Percentiles rank a stretch among this genome's conserved stretches.
phyloP scores from a whole-genome alignment of 2,797 vertebrate species.

The Helarctos malayanus region DNA sequence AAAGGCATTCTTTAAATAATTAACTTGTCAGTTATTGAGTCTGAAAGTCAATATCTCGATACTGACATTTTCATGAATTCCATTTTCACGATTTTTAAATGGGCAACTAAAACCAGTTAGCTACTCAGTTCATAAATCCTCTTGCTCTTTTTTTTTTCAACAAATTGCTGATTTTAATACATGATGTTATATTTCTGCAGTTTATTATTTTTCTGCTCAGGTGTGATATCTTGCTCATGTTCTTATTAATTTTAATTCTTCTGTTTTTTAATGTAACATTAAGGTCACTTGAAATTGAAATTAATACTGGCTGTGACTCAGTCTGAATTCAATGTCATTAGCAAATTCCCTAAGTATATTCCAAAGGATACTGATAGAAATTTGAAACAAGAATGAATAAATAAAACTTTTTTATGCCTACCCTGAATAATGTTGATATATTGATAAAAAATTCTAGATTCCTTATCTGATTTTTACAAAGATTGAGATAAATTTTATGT shows the following conservation, averaged over 20 bases:
- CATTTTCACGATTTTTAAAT: neutral
- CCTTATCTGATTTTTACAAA: neutral
- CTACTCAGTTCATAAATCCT: neutral
- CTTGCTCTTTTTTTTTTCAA: neutral
- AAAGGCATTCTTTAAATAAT: neutral
- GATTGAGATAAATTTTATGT: neutral
- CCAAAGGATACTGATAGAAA: neutral
- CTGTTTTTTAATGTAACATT: neutral
- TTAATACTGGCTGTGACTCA: slow-evolving; percentile 1
- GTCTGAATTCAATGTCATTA: neutral
- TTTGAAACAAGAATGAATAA: neutral
- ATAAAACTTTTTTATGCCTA: neutral
- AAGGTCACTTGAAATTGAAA: slow-evolving; percentile 28
- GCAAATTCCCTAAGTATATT: neutral
- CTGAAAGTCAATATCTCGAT: neutral
- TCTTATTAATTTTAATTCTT: slow-evolving; percentile 17
- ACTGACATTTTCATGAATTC: neutral
- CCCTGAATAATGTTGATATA: no score
- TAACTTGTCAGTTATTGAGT: neutral
- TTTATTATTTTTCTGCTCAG: slow-evolving; percentile 8
- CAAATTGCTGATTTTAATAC: neutral
- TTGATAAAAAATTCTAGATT: neutral
- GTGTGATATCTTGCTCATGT: neutral
- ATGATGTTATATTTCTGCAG: neutral
- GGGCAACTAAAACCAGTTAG: neutral